phyloP scores from a whole-genome alignment of 2,797 vertebrate genomes.

The Catharus ustulatus region DNA sequence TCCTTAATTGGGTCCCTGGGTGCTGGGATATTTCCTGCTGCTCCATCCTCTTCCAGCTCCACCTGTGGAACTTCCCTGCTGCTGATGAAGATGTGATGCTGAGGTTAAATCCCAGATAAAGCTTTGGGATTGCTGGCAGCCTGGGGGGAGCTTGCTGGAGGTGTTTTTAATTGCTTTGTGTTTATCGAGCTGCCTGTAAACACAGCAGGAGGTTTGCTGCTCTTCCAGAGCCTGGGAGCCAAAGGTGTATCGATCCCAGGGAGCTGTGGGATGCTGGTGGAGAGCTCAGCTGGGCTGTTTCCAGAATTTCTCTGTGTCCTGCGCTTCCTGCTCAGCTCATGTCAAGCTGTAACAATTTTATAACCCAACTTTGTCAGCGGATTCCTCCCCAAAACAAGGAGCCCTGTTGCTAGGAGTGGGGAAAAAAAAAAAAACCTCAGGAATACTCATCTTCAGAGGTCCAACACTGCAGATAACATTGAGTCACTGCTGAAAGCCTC shows the following conservation, averaged over 20 bases:
- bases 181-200: not conserved
- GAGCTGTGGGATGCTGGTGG: not conserved
- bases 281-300: not conserved
- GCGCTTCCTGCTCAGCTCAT: not conserved
- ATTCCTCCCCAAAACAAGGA: not conserved
- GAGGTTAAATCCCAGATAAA: not conserved
- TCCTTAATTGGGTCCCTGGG: slow-evolving; percentile 1
- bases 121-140: not conserved
- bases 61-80: not conserved
- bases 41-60: not conserved
- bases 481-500: slow-evolving; percentile 53
- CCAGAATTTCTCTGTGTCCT: not conserved
- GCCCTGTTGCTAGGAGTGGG: not conserved
- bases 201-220: not conserved
- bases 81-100: not conserved
- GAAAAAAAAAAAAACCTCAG: not conserved
- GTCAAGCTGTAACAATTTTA: not conserved
- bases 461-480: slow-evolving; percentile 6
- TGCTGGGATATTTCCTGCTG: slow-evolving; percentile 11
- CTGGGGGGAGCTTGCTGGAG: not conserved
- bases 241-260: not conserved
- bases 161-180: not conserved
- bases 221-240: not conserved
- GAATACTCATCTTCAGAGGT: not conserved
- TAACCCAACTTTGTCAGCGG: not conserved